Evolutionary conservation across 2,797 vertebrate species (phyloP).

Genomic region (Trichosurus vulpecula): DNA sequence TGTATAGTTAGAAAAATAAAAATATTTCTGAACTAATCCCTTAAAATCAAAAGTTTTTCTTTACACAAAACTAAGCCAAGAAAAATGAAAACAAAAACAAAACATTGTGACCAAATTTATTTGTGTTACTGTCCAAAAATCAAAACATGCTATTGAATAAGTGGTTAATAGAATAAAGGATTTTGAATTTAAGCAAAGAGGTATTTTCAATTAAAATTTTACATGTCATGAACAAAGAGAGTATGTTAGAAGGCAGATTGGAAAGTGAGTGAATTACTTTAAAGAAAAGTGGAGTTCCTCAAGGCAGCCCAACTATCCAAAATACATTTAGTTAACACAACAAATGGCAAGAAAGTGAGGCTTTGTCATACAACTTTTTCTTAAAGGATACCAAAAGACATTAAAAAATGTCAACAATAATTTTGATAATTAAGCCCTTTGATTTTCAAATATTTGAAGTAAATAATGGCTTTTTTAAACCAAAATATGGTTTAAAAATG

Average conservation of each 20-base stretch:
- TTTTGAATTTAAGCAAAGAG: constrained; percentile 2
- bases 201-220: constrained; percentile 18
- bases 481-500: constrained; percentile 6
- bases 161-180: constrained; percentile 14
- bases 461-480: constrained; percentile 3
- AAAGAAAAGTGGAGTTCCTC: not conserved
- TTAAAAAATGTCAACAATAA: not conserved
- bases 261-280: not conserved
- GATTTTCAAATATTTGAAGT: constrained; percentile 11
- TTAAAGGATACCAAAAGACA: constrained; percentile 20
- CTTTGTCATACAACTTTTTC: constrained; percentile 31
- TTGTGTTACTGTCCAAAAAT: not conserved
- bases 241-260: not conserved
- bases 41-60: constrained; percentile 18
- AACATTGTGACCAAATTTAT: constrained; percentile 1
- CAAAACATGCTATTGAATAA: not conserved
- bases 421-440: constrained; percentile 41
- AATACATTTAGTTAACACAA: not conserved
- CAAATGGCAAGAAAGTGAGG: constrained; percentile 22
- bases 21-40: not conserved
- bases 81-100: not conserved
- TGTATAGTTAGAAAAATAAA: not conserved
- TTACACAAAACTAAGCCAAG: not conserved
- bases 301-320: not conserved
- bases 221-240: not conserved